A percentile compares a stretch with the other conserved stretches of the same genome.
phyloP scores from a whole-genome alignment of 2,888 invertebrate genomes.

The Tortrix viridana region DNA sequence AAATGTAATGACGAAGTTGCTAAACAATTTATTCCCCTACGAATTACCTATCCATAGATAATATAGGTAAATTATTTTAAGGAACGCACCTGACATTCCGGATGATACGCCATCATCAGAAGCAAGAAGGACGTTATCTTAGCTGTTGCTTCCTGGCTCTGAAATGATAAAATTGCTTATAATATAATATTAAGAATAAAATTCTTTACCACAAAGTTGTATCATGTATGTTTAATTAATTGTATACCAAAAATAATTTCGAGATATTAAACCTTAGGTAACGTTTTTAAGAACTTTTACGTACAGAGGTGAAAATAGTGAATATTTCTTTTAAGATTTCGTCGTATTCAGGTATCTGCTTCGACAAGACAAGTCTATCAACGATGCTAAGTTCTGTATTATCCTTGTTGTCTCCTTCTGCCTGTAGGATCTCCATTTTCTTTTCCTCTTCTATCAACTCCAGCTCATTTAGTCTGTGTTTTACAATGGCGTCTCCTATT shows the following conservation, averaged over 20 bases:
- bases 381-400: constrained; percentile 39
- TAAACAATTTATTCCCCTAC: too few relatives aligned
- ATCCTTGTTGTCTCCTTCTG: constrained; percentile 26
- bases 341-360: constrained; percentile 26
- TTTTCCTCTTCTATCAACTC: constrained; percentile 14
- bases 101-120: constrained; percentile 41
- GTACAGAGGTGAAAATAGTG: constrained; percentile 39
- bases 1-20: too few relatives aligned
- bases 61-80: neutral
- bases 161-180: constrained; percentile 16
- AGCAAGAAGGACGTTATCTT: constrained; percentile 38
- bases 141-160: constrained; percentile 42
- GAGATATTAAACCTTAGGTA: too few relatives aligned
- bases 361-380: constrained; percentile 36
- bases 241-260: too few relatives aligned
- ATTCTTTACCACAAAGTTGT: too few relatives aligned
- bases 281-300: constrained; percentile 1
- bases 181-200: too few relatives aligned
- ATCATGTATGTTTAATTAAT: too few relatives aligned
- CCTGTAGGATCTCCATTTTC: constrained; percentile 18
- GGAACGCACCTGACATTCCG: constrained; percentile 36
- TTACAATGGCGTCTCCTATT: constrained; percentile 19
- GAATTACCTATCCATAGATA: neutral
- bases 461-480: constrained; percentile 21
- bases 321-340: constrained; percentile 37